These are phyloP conservation scores for Metalampra italica DNA, from an alignment of 2,888 invertebrate genomes.

Conservation along the genomic window DNA sequence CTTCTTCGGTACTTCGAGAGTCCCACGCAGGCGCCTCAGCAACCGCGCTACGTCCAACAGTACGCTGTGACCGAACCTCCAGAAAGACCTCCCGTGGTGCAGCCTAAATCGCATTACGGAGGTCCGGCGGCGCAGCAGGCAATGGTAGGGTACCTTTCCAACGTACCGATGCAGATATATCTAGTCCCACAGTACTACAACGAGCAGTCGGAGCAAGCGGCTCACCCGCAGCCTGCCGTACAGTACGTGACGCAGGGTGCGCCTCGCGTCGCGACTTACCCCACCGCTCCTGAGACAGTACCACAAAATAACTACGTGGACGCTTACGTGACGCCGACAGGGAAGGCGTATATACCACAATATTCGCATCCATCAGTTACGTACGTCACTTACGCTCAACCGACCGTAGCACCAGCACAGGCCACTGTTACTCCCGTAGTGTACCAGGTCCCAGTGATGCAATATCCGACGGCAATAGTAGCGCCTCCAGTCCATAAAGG, in stretches of 20 bases:
- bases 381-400: conserved; percentile 51
- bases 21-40: conserved; percentile 36
- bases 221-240: conserved; percentile 26
- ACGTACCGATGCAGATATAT: conserved; percentile 69
- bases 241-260: conserved; percentile 36
- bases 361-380: conserved; percentile 42
- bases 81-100: conserved; percentile 32
- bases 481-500: conserved; percentile 44
- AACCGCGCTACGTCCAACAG: conserved; percentile 58
- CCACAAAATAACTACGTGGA: conserved; percentile 50
- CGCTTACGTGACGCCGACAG: conserved; percentile 43
- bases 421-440: conserved; percentile 45
- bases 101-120: conserved; percentile 35
- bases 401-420: conserved; percentile 39
- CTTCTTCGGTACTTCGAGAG: conserved; percentile 49
- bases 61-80: conserved; percentile 65
- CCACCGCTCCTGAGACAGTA: conserved; percentile 39
- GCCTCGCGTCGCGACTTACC: conserved; percentile 32
- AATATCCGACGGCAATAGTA: conserved; percentile 43
- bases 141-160: conserved; percentile 64
- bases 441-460: conserved; percentile 53
- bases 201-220: conserved; percentile 37
- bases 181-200: conserved; percentile 66
- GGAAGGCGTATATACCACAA: conserved; percentile 44
- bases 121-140: conserved; percentile 45